phyloP scores from a whole-genome alignment of 1,140 invertebrate genomes.

The Drosophila neocordata region DNA sequence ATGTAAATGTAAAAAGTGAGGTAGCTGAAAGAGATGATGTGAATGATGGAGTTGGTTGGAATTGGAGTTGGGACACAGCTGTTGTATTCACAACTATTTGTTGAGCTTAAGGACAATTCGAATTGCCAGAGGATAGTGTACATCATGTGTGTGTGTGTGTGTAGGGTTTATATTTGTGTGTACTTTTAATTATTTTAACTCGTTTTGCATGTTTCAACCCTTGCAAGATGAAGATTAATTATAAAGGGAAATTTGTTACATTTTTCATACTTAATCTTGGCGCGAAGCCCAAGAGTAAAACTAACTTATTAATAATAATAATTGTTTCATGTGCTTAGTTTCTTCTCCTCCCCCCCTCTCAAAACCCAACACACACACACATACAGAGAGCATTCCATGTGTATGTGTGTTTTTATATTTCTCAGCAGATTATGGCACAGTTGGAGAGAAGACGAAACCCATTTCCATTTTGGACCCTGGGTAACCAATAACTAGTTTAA shows the following conservation, averaged over 20 bases:
- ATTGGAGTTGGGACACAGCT: slow-evolving; percentile 43
- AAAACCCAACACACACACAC: slow-evolving; percentile 13
- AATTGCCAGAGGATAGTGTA: slow-evolving; percentile 8
- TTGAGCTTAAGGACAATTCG: slow-evolving; percentile 64
- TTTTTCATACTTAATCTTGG: slow-evolving; percentile 78
- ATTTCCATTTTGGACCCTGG: slow-evolving; percentile 28
- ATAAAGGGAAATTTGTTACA: slow-evolving; percentile 71
- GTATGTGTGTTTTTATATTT: slow-evolving; percentile 2
- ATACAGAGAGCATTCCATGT: slow-evolving; percentile 30
- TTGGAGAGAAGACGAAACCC: not conserved
- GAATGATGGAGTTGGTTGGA: not conserved
- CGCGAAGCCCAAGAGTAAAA: slow-evolving; percentile 59
- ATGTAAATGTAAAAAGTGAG: not conserved
- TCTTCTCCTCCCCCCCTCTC: slow-evolving; percentile 21
- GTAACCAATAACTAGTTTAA: slow-evolving; percentile 50
- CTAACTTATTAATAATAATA: slow-evolving; percentile 81
- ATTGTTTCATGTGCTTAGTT: slow-evolving; percentile 67
- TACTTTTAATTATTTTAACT: slow-evolving; percentile 77
- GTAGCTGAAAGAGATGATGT: not conserved
- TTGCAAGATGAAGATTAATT: slow-evolving; percentile 75
- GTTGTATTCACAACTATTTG: slow-evolving; percentile 60
- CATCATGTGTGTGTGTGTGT: not conserved
- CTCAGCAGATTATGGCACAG: slow-evolving; percentile 35
- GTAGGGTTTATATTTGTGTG: slow-evolving; percentile 32
- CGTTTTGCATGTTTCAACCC: slow-evolving; percentile 59